Evolutionary conservation across 2,113 vertebrate genomes (phyloP), one percentile per base, ranked within the genome.

Genomic region (Ophthalmolycus amberensis): DNA sequence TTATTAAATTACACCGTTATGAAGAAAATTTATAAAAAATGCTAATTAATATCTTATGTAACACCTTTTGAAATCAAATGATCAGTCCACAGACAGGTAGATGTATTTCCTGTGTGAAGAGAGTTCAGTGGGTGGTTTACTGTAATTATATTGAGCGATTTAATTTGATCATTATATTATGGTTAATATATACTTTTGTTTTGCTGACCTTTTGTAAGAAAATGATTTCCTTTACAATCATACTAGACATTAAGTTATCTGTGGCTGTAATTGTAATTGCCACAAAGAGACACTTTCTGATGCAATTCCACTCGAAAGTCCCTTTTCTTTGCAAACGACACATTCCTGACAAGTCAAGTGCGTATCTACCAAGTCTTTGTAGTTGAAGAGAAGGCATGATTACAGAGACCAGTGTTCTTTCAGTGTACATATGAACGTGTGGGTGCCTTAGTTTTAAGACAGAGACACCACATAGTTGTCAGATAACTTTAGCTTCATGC

Each of bases 11-110:
- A 20, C 32, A 56, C 15, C 10, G 3, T 59, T 46, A n/a, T 40
- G n/a, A 63, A 42, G 70, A 50, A 1, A 3, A 32, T 14, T 68
- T 12, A 74, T 38, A 52, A 60, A 74, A 66, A 60, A 63, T 71
- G 16, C 12, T 12, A 77, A 59, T 54, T 64, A 20, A 38, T 29
- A n/a, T 52, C 9, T 54, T 54, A 11, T 62, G 11, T 46, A 66
- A 56, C 48, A 66, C 44, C 29, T 10, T 40, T 20, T 32, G 62
- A 22, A 79, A 76, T 72, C 3, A 74, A 75, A 69, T 69, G 9
- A 68, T 22, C 9, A 37, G 5, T 59, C 18, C 38, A 42, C 25
- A 18, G 69, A 65, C 44, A 34, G 9, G 63, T n/a, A n/a, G 34
- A 50, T 71, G 52, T n/a, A n/a, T 62, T 56, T 27, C 8, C 0